These are phyloP conservation scores for Rhabdomys pumilio DNA, from an alignment of 2,797 vertebrate genomes.

Conservation along the genomic window DNA sequence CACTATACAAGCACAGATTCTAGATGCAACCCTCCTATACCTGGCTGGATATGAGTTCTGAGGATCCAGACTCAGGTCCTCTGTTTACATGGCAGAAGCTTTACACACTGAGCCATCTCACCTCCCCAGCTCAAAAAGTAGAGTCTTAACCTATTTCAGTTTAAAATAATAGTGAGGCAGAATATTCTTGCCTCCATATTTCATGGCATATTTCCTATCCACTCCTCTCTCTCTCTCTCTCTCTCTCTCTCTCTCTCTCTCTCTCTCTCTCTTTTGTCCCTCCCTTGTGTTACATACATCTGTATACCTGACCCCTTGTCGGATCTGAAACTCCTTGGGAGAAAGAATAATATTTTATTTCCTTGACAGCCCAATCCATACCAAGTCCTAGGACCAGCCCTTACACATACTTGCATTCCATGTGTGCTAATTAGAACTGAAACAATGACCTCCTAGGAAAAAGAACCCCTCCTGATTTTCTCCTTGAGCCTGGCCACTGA, in stretches of 20 bases:
- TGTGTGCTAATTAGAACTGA: conserved; percentile 32
- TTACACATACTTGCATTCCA: not conserved
- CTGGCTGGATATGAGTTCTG: not conserved
- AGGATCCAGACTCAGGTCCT: not conserved
- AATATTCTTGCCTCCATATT: not conserved
- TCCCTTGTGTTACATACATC: not conserved
- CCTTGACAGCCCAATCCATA: not conserved
- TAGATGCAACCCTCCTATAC: not conserved
- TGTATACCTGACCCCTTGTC: not conserved
- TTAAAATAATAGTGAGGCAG: not conserved
- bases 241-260: too few relatives aligned
- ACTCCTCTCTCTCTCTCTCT: not conserved
- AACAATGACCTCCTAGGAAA: not conserved
- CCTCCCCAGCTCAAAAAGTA: not conserved
- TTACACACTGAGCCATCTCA: not conserved
- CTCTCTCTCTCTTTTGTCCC: not conserved
- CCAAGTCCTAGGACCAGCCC: not conserved
- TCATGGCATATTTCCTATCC: not conserved
- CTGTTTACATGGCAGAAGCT: not conserved
- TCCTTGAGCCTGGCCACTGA: not conserved
- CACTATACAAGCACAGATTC: not conserved
- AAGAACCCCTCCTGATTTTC: not conserved
- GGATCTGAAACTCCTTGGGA: not conserved
- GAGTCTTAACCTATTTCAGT: not conserved
- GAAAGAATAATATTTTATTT: conserved; percentile 17